Conservation (phyloP, 2,113 vertebrate species). For the Panthera leo region DNA sequence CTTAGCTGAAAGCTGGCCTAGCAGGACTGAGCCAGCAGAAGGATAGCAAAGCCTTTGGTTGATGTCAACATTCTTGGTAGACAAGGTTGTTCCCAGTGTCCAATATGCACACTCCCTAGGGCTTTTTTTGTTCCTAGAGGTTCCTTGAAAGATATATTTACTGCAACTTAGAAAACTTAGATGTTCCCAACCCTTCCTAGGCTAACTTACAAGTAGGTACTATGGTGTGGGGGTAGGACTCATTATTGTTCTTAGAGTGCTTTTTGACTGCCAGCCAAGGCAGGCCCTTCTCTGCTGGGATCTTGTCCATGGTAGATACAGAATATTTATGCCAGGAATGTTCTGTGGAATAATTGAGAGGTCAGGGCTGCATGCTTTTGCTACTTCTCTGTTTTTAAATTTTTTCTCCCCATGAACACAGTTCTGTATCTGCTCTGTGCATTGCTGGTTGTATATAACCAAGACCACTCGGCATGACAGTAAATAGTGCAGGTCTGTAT, state of each 20-base stretch:
- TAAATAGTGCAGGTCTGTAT: constrained; percentile 3
- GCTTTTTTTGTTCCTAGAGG: neutral
- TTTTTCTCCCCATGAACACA: neutral
- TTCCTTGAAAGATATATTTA: neutral
- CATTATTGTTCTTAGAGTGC: neutral
- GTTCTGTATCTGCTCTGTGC: neutral
- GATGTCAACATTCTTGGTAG: neutral
- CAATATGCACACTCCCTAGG: neutral
- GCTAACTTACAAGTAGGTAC: neutral
- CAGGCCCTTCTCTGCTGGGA: neutral
- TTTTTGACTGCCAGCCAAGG: neutral
- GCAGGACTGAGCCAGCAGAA: neutral
- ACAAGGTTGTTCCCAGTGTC: neutral
- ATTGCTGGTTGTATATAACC: neutral
- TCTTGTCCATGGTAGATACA: neutral
- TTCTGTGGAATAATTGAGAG: neutral
- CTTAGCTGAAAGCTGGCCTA: neutral
- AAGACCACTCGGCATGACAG: neutral
- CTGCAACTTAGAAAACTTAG: neutral
- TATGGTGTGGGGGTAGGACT: neutral
- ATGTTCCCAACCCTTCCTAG: neutral
- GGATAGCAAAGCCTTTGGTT: neutral
- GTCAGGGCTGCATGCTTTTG: neutral
- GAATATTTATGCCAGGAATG: neutral
- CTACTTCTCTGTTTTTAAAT: constrained; percentile 33